A percentile compares a stretch with the other conserved stretches of the same genome.
Evolutionary conservation across 1,140 invertebrate species (phyloP).

Genomic region (Agrypnia vestita): DNA sequence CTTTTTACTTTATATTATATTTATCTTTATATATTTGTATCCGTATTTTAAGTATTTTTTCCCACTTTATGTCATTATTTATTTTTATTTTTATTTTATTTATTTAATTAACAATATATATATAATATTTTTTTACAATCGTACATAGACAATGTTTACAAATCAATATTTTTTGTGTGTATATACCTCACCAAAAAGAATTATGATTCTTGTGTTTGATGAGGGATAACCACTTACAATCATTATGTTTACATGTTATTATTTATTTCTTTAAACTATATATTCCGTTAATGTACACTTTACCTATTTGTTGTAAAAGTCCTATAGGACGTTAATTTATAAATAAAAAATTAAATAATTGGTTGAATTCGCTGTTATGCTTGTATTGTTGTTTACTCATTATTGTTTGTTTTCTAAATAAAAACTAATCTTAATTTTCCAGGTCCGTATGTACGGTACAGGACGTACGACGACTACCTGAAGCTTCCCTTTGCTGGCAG

Average conservation of each 20-base stretch:
- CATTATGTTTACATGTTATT: not conserved
- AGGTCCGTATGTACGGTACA: conserved; percentile 26
- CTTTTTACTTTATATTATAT: too few relatives aligned
- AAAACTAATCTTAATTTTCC: not conserved
- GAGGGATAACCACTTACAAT: not conserved
- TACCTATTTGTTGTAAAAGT: too few relatives aligned
- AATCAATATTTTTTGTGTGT: too few relatives aligned
- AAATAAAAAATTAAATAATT: not conserved
- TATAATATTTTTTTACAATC: too few relatives aligned
- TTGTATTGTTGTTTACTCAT: not conserved
- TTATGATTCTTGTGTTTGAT: not conserved
- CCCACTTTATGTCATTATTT: too few relatives aligned
- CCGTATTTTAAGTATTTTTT: too few relatives aligned
- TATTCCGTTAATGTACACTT: too few relatives aligned
- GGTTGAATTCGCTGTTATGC: not conserved
- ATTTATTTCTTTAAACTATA: too few relatives aligned
- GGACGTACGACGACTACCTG: conserved; percentile 34
- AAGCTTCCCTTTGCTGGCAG: conserved; percentile 13
- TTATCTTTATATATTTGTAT: too few relatives aligned
- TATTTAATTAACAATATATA: too few relatives aligned
- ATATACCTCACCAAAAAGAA: not conserved
- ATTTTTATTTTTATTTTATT: too few relatives aligned
- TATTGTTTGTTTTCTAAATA: not conserved
- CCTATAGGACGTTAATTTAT: not conserved
- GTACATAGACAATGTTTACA: too few relatives aligned